A percentile compares a stretch with the other conserved stretches of the same genome.
These are phyloP conservation scores for Tringa solitaria DNA, from an alignment of 2,113 vertebrate species.

Conservation along the genomic window DNA sequence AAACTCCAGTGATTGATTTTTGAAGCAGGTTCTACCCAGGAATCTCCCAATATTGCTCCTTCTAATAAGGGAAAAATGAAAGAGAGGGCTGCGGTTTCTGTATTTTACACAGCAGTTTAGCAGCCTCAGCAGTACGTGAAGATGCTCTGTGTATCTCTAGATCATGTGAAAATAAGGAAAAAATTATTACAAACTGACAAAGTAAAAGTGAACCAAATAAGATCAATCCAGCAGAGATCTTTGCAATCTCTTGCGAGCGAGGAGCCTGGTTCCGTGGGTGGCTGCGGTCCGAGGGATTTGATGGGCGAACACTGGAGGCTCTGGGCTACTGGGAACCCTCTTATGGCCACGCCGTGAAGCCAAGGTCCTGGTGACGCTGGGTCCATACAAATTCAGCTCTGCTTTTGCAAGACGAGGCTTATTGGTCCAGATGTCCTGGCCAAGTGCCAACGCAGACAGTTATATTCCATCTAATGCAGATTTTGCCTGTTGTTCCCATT, in stretches of 20 bases:
- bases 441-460: not conserved
- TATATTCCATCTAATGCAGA: not conserved
- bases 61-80: not conserved
- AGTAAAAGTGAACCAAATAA: not conserved
- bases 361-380: not conserved
- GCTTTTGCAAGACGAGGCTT: not conserved
- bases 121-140: not conserved
- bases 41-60: not conserved
- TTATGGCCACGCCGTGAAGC: rapidly evolving
- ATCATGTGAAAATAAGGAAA: not conserved
- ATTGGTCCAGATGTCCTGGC: not conserved
- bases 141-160: not conserved
- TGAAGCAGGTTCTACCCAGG: not conserved
- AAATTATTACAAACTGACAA: not conserved
- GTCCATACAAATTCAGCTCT: not conserved
- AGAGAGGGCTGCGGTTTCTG: not conserved
- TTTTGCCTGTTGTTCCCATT: not conserved
- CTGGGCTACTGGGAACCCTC: not conserved
- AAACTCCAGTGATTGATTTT: not conserved
- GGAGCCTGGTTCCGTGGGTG: not conserved
- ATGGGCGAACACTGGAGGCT: rapidly evolving
- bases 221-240: not conserved
- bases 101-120: not conserved
- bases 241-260: rapidly evolving
- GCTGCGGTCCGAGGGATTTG: not conserved